Base-by-base conservation (phyloP, 2,888 invertebrate species). In the Apamea epomidion region DNA sequence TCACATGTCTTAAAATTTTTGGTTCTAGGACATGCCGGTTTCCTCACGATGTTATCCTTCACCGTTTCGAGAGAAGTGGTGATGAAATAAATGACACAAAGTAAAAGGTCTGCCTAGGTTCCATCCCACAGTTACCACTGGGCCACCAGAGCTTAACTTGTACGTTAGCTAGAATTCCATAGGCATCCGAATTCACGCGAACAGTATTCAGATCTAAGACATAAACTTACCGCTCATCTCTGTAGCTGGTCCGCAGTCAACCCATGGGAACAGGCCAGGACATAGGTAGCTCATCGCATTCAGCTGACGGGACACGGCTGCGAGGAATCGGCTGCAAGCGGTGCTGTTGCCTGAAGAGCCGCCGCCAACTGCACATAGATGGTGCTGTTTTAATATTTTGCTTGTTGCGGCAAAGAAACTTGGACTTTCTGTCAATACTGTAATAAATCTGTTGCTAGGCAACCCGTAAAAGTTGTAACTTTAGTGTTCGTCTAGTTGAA, bases 201-300 rank as follows among this genome's bases (percentile, higher is more conserved):
- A 51, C 14, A 64, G 1, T 21, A 5, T 21, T 25, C 4, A 29
- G 12, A 45, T 45, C 10, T 25, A 45, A 18, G 8, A 32, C 12
- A 0, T 45, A 18, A 25, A 62, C 95, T 88, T 92, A 98, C 98
- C 98, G 74, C 98, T 98, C 90, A 98, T 98, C 87, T 98, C 98
- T 21, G 99, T 99, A 58, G 99, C 98, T 5, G 99, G 99, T 60
- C 99, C 99, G 73, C 98, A 97, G 93, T 99, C 98, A 0, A 98
- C 98, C 99, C 99, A 99, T 0, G 99, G 99, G 93, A 99, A 98
- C 87, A 99, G 97, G 2, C 98, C 98, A 2, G 99, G 99, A 93
- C 98, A 99, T 78, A 99, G 96, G 94, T 99, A 99, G 51, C 98
- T 98, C 91, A 98, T 98, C n/a, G 98, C 98, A 95, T 98, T 97